Conservation (phyloP, 2,113 vertebrate species). For the Menura novaehollandiae region DNA sequence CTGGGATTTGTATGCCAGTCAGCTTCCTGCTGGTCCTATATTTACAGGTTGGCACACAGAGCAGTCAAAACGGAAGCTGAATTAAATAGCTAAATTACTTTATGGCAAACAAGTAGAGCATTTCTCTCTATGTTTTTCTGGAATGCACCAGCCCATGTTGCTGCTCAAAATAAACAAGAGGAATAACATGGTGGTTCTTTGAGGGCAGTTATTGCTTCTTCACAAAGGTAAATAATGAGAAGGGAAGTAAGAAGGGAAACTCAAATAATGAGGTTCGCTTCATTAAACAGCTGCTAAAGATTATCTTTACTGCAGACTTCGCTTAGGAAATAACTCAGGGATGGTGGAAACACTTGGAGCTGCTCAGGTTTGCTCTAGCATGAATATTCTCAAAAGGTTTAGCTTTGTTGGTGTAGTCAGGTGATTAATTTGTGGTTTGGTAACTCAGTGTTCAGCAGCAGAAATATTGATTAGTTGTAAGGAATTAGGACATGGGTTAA, state of each 20-base stretch:
- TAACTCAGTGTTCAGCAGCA: background rate
- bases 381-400: background rate
- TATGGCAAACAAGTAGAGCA: background rate
- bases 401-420: background rate
- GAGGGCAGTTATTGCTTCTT: background rate
- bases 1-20: background rate
- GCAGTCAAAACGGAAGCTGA: background rate
- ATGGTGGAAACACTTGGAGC: background rate
- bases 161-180: background rate
- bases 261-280: constrained; percentile 28
- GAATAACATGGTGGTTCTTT: background rate
- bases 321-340: background rate
- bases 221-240: constrained; percentile 5
- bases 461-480: background rate
- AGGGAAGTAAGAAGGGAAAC: constrained; percentile 7
- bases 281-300: background rate
- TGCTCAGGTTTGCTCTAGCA: background rate
- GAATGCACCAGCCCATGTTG: background rate
- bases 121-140: background rate
- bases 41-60: background rate
- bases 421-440: background rate
- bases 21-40: background rate
- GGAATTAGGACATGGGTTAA: background rate
- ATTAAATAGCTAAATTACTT: constrained; percentile 1
- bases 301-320: background rate